Base-by-base conservation (phyloP, 35 echinoderm and acorn worm genomes). In the Patiria miniata region DNA sequence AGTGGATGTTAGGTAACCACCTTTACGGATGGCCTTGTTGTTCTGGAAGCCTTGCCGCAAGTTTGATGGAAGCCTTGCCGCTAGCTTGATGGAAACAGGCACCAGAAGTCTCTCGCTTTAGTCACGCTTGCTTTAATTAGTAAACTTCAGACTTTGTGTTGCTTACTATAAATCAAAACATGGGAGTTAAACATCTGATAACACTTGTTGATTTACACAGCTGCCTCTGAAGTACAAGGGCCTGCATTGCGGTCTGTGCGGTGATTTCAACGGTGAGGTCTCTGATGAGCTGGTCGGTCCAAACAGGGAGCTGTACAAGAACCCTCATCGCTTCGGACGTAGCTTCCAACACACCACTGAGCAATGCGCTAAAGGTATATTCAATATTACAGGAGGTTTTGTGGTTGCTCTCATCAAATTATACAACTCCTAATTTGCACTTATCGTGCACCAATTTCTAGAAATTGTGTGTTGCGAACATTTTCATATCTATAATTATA, bases 231-330 rank as follows among this genome's bases (percentile, higher is more conserved):
- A 42, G 18, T 92, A 88, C 85, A 85, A 87, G 50, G 69, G 37
- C 36, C 33, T 73, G 29, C 78, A 69, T 16, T 92, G 90, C 82
- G 90, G 90, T 81, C 18, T 87, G 52, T 92, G 90, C 59, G 90
- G 90, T 17, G 59, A 92, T 40, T 92, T 92, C 53, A 58, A 92
- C 36, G 90, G 90, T 39, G 90, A 92, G 56, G 15, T 51, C 26
- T 53, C 14, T 7, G 57, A 79, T 19, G 90, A 92, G 61, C 82
- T 92, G 9, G 59, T 81, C 9, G 90, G 90, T 26, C 90, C 90
- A 73, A 19, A 68, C 10, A 52, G 50, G 52, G 78, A 92, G 51
- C 22, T 87, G 8, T 92, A 87, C 61, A 85, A 28, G 5, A 73
- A 82, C 36, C 56, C 76, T 57, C 86, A 84, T 36, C 85, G 76